Percentiles rank a stretch among this genome's conserved stretches.
These are phyloP conservation scores for Coelinius sp. DNA, from an alignment of 2,888 invertebrate species.

Conservation along the genomic window DNA sequence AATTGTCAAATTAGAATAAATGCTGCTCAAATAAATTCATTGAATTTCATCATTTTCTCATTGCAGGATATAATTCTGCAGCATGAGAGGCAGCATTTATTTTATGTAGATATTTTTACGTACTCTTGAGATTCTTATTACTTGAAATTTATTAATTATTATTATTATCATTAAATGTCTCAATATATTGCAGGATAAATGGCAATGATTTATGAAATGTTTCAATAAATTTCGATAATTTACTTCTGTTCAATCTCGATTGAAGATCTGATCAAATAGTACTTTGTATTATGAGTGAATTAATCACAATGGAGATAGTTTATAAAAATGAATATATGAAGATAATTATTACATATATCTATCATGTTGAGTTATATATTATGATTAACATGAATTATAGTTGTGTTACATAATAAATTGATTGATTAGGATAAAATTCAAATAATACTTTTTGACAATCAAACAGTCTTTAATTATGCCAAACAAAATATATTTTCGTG, in stretches of 20 bases:
- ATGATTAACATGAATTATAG: slow-evolving; percentile 8
- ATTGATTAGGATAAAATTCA: neutral
- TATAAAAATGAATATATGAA: slow-evolving; percentile 1
- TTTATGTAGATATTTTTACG: slow-evolving; percentile 21
- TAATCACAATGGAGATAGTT: neutral
- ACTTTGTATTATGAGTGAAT: slow-evolving; percentile 45
- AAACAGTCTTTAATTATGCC: slow-evolving; percentile 36
- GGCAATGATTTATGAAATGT: slow-evolving; percentile 61
- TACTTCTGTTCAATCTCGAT: slow-evolving; percentile 52
- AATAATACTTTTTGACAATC: slow-evolving; percentile 16
- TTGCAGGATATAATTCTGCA: neutral
- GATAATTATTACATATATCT: slow-evolving; percentile 41
- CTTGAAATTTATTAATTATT: slow-evolving; percentile 34
- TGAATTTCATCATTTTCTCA: neutral
- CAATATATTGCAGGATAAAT: slow-evolving; percentile 63
- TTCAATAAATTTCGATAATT: slow-evolving; percentile 48
- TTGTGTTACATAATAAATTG: neutral
- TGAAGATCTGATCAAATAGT: slow-evolving; percentile 61
- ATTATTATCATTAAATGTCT: slow-evolving; percentile 48
- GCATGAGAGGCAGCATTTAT: neutral
- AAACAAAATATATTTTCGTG: slow-evolving; percentile 25
- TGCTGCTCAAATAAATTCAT: neutral
- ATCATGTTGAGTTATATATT: neutral
- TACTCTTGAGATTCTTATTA: slow-evolving; percentile 18
- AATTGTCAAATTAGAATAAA: slow-evolving; percentile 10